These are phyloP conservation scores for Pseudochirops corinnae DNA, from an alignment of 2,797 vertebrate genomes.

Conservation along the genomic window DNA sequence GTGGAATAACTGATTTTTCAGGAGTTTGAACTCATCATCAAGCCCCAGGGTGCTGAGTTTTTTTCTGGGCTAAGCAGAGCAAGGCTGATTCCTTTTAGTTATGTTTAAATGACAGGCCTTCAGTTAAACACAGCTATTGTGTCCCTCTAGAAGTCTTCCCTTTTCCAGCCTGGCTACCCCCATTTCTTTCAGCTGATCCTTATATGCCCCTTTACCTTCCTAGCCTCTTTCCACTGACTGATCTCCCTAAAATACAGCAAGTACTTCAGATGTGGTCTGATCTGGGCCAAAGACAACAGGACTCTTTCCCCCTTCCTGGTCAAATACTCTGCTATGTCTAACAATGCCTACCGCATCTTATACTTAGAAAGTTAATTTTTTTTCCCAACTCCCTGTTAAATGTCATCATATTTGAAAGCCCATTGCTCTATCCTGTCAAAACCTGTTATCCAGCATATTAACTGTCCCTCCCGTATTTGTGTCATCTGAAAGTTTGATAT, in stretches of 20 bases:
- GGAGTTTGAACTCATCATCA: background rate
- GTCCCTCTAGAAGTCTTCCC: background rate
- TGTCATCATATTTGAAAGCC: background rate
- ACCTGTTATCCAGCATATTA: background rate
- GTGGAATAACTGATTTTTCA: background rate
- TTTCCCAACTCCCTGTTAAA: background rate
- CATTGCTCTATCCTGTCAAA: background rate
- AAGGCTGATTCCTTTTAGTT: background rate
- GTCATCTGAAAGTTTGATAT: background rate
- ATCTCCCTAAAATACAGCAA: background rate
- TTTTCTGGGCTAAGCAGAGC: background rate
- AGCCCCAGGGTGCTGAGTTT: background rate
- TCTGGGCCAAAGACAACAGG: background rate
- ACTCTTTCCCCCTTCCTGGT: background rate
- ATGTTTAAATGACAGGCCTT: background rate
- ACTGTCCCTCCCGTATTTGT: background rate
- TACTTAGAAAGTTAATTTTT: background rate
- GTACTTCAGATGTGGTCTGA: background rate
- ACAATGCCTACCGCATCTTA: background rate
- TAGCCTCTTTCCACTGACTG: background rate
- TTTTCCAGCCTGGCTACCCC: background rate
- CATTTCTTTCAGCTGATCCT: background rate
- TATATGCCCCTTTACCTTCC: background rate
- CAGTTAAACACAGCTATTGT: background rate
- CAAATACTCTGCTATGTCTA: background rate